Base-by-base conservation (phyloP, 30 jellyfish, hydroid and myxozoan species). In the Turritopsis dohrnii region DNA sequence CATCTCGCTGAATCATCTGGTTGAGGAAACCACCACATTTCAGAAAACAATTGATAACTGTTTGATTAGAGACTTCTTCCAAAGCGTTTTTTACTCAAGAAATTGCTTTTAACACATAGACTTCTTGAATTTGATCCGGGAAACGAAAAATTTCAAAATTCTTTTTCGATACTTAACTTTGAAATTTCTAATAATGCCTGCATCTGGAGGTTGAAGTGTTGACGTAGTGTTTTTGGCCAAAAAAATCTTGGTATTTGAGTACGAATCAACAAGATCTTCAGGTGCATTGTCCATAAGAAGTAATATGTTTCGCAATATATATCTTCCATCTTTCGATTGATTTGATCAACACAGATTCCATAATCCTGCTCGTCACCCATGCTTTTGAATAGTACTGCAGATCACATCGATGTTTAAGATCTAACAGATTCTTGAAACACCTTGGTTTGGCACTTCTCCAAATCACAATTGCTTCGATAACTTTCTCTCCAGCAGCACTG, bases 191-290 rank as follows among this genome's bases (percentile, higher is more conserved):
- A n/a, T n/a, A n/a, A n/a, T n/a, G n/a, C n/a, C n/a, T n/a, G n/a
- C n/a, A n/a, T n/a, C n/a, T 54, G n/a, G n/a, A 54, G 72, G 72
- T 54, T 54, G 72, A 54, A 54, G 72, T 54, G 72, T 54, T 54
- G 19, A 54, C 19, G 72, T 54, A 54, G 72, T 54, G 72, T 54
- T 54, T 54, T 54, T 54, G n/a, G n/a, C n/a, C n/a, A n/a, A n/a
- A n/a, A n/a, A n/a, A n/a, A n/a, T n/a, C n/a, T n/a, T n/a, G 72
- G 72, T 54, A n/a, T 54, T 54, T 54, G 72, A 54, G 72, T 54
- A 54, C 72, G 72, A 54, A 54, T 54, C 72, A 54, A 54, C 72
- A 54, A 54, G n/a, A 54, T 54, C 18, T 54, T 18, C n/a, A 54
- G 72, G 72, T 16, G 72, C 72, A 54, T 54, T 54, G 72, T 54